These are phyloP conservation scores for Heliconius ismenius DNA, from an alignment of 2,888 invertebrate genomes.

Conservation along the genomic window DNA sequence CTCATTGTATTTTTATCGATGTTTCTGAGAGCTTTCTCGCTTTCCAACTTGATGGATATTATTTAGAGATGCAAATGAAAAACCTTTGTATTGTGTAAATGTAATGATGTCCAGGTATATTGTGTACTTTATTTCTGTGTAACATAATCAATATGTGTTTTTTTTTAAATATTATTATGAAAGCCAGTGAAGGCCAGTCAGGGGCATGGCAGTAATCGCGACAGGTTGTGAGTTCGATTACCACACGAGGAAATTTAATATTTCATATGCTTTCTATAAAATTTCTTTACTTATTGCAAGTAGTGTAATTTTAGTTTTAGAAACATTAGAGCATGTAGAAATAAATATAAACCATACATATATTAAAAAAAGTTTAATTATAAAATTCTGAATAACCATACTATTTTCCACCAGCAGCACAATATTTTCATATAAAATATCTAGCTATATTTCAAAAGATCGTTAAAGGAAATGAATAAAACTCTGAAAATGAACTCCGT, in stretches of 20 bases:
- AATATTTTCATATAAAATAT: neutral
- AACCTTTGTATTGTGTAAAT: neutral
- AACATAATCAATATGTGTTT: neutral
- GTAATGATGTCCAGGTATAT: neutral
- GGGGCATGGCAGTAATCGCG: neutral
- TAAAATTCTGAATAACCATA: neutral
- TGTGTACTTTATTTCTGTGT: neutral
- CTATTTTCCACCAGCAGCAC: no score
- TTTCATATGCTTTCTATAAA: no score
- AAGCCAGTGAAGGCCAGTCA: no score
- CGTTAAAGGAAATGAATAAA: conserved; percentile 31
- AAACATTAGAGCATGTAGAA: neutral
- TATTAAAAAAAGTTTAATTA: no score
- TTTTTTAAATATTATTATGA: no score
- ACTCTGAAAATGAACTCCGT: conserved; percentile 33
- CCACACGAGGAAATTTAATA: neutral
- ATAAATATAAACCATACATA: no score
- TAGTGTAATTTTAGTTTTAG: neutral
- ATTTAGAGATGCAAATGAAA: conserved; percentile 25
- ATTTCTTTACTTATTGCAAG: neutral
- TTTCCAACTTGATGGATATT: conserved; percentile 32
- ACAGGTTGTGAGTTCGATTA: neutral
- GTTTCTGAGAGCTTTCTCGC: conserved; percentile 39
- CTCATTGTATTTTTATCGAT: conserved; percentile 65
- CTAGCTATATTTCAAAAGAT: conserved; percentile 17